These are phyloP conservation scores for Paracanthobrama guichenoti DNA, from an alignment of 2,113 vertebrate genomes.

Conservation along the genomic window DNA sequence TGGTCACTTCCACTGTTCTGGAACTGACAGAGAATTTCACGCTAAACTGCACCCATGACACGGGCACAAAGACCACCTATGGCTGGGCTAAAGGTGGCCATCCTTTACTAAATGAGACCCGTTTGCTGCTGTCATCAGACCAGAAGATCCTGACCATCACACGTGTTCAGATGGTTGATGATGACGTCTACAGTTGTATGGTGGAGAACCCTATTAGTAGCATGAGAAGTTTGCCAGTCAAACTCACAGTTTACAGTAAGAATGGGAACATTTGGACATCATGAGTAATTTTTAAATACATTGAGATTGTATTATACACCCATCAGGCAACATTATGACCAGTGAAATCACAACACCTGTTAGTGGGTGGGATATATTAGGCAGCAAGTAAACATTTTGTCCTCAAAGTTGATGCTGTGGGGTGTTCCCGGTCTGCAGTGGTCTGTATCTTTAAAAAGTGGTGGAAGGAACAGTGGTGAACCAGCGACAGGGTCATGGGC, in stretches of 20 bases:
- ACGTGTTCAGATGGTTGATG: slow-evolving; percentile 85
- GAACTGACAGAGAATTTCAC: slow-evolving; percentile 89
- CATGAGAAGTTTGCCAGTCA: slow-evolving; percentile 81
- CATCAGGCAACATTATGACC: too few species aligned
- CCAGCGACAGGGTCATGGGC: too few species aligned
- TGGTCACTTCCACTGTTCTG: slow-evolving; percentile 84
- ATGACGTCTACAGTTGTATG: slow-evolving; percentile 87
- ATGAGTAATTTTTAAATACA: background rate
- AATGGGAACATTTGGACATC: background rate
- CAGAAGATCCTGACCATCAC: slow-evolving; percentile 90
- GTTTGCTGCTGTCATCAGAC: slow-evolving; percentile 85
- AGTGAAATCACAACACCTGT: too few species aligned
- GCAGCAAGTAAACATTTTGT: too few species aligned
- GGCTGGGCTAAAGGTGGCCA: slow-evolving; percentile 91
- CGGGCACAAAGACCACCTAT: slow-evolving; percentile 89
- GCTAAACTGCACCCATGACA: slow-evolving; percentile 90
- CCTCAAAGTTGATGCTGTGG: too few species aligned
- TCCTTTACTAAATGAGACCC: slow-evolving; percentile 82
- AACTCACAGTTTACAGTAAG: slow-evolving; percentile 94
- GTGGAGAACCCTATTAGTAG: slow-evolving; percentile 92
- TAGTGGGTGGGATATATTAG: too few species aligned
- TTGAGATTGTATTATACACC: background rate
- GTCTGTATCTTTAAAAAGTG: too few species aligned
- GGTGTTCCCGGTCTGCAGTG: too few species aligned
- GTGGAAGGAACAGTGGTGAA: too few species aligned